Evolutionary conservation across 2,113 vertebrate species (phyloP).

Genomic region (Leptocoma aspasia): DNA sequence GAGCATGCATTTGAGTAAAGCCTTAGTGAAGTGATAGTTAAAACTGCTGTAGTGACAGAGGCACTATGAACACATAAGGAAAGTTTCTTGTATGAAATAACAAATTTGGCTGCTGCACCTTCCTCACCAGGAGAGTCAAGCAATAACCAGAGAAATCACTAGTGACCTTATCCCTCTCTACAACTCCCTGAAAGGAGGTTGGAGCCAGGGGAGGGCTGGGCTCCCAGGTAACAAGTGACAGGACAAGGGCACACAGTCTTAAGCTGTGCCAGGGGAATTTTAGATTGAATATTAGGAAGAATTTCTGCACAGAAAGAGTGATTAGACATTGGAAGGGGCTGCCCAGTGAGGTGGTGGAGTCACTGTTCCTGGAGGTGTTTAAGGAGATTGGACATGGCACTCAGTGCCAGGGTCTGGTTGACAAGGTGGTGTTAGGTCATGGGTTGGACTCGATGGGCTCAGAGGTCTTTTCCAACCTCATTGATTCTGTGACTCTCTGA

Average conservation of each 20-base stretch:
- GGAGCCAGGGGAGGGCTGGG: background rate
- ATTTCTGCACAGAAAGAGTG: background rate
- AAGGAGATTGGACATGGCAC: background rate
- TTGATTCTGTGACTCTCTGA: background rate
- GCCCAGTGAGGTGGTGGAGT: background rate
- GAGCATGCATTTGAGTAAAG: background rate
- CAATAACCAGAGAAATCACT: background rate
- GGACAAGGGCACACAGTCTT: background rate
- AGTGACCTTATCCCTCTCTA: background rate
- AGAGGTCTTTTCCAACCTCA: background rate
- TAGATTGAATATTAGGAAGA: background rate
- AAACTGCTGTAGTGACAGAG: background rate
- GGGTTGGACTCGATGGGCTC: background rate
- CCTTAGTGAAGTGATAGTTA: background rate
- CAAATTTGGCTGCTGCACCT: background rate
- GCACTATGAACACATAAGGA: background rate
- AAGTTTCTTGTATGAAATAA: background rate
- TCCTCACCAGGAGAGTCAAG: background rate
- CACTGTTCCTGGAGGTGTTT: background rate
- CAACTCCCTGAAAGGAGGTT: background rate
- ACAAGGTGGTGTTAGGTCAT: background rate
- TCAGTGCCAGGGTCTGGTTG: background rate
- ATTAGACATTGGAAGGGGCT: background rate
- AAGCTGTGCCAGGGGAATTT: background rate
- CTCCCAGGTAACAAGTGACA: background rate